Evolutionary conservation across 2,888 invertebrate species (phyloP).

Genomic region (Trichopria drosophilae): DNA sequence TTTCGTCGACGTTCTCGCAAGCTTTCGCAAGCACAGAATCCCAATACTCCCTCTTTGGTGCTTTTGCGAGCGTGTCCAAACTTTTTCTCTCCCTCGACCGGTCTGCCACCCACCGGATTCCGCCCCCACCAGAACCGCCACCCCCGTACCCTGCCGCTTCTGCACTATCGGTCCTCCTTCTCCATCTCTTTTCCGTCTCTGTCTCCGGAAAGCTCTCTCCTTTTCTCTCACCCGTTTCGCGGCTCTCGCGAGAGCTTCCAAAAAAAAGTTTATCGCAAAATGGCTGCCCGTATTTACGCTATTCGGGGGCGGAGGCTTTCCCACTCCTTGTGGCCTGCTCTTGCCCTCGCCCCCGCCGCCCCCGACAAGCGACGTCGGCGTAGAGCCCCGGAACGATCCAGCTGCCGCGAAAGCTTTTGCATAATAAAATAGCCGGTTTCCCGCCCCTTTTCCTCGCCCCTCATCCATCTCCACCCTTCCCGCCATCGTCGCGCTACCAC

Average conservation of each 20-base stretch:
- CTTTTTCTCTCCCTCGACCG: slow-evolving; percentile 48
- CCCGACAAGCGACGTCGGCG: slow-evolving; percentile 36
- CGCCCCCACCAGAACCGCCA: slow-evolving; percentile 16
- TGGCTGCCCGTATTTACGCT: slow-evolving; percentile 59
- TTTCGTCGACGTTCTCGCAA: slow-evolving; percentile 40
- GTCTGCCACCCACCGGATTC: slow-evolving; percentile 4
- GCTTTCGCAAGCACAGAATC: slow-evolving; percentile 41
- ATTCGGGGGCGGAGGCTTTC: slow-evolving; percentile 53
- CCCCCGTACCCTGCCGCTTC: slow-evolving; percentile 12
- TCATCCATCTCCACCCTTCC: slow-evolving; percentile 32
- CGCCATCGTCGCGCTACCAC: slow-evolving; percentile 35
- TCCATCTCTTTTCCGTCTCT: slow-evolving; percentile 7
- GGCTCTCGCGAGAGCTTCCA: slow-evolving; percentile 28
- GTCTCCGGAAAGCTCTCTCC: slow-evolving; percentile 11
- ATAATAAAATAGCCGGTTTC: slow-evolving; percentile 57
- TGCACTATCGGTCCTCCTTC: slow-evolving; percentile 7
- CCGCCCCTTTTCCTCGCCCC: slow-evolving; percentile 35
- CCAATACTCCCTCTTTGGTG: slow-evolving; percentile 38
- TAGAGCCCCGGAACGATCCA: slow-evolving; percentile 53
- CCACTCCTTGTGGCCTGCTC: slow-evolving; percentile 35
- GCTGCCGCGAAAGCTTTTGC: slow-evolving; percentile 58
- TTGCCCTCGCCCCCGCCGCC: slow-evolving; percentile 25
- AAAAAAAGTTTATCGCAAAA: slow-evolving; percentile 55
- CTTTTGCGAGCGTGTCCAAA: slow-evolving; percentile 50
- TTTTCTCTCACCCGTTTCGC: slow-evolving; percentile 33